A percentile compares a stretch with the other conserved stretches of the same genome.
phyloP scores from a whole-genome alignment of 2,113 vertebrate genomes.

The Hydrochoerus hydrochaeris region DNA sequence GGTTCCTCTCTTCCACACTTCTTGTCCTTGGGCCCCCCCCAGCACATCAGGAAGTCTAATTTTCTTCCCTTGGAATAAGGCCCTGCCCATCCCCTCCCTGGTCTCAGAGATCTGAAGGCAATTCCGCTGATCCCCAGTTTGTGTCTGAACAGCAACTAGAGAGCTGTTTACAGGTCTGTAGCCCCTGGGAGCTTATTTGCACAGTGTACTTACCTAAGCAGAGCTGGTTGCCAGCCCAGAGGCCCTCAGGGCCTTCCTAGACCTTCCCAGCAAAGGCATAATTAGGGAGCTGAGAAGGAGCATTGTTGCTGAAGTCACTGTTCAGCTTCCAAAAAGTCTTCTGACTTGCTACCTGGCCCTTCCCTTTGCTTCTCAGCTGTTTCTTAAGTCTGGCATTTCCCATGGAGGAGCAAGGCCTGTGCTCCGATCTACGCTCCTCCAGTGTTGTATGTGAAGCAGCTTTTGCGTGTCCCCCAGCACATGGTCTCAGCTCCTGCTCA shows the following conservation, averaged over 20 bases:
- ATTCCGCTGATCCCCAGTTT: not conserved
- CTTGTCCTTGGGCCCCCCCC: too few relatives aligned
- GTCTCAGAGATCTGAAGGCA: not conserved
- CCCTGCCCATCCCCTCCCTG: not conserved
- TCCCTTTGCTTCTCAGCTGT: constrained; percentile 71
- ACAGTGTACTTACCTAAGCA: constrained; percentile 72
- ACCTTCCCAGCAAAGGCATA: constrained; percentile 64
- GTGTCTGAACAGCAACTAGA: constrained; percentile 46
- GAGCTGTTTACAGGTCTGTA: constrained; percentile 79
- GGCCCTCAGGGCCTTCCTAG: constrained; percentile 67
- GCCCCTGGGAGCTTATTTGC: constrained; percentile 82
- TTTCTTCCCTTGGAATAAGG: not conserved
- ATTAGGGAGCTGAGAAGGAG: constrained; percentile 74
- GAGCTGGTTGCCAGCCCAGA: constrained; percentile 71
- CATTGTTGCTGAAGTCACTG: constrained; percentile 57
- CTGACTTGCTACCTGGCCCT: constrained; percentile 70
- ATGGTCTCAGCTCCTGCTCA: rapidly evolving
- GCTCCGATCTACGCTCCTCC: rapidly evolving
- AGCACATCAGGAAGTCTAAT: rapidly evolving
- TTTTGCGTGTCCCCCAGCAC: not conserved
- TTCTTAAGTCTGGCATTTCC: constrained; percentile 51
- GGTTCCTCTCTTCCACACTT: rapidly evolving
- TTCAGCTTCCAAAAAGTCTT: constrained; percentile 79
- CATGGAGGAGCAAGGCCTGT: not conserved
- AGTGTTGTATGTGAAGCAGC: not conserved